Evolutionary conservation across 2,113 vertebrate species (phyloP).

Genomic region (Ameiurus melas): DNA sequence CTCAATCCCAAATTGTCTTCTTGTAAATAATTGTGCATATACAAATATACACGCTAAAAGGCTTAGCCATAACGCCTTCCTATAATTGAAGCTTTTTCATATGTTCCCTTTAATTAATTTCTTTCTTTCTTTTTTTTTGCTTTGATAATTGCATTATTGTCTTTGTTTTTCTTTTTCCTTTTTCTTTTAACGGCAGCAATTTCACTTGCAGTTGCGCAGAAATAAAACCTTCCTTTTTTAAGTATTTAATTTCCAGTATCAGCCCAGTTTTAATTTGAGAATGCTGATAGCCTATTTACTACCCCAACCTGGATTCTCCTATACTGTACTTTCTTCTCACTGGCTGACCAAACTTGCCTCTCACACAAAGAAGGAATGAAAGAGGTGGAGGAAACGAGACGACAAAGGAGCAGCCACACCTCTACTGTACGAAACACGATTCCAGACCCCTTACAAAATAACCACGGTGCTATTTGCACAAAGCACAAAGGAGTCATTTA

Average conservation of each 20-base stretch:
- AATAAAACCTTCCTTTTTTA: neutral
- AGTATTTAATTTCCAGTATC: neutral
- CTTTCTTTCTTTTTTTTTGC: neutral
- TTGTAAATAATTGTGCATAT: neutral
- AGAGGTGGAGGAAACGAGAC: constrained; percentile 6
- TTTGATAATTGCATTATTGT: neutral
- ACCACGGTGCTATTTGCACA: constrained; percentile 63
- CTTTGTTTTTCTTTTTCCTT: neutral
- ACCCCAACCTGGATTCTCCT: neutral
- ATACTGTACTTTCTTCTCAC: neutral
- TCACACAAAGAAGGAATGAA: constrained; percentile 21
- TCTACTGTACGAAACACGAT: constrained; percentile 61
- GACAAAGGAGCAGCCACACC: constrained; percentile 47
- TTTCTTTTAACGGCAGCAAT: neutral
- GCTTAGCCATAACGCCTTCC: too few species aligned
- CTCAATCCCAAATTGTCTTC: neutral
- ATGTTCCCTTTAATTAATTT: too few species aligned
- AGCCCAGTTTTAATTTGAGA: neutral
- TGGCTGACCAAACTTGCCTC: constrained; percentile 15
- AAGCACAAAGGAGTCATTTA: constrained; percentile 70
- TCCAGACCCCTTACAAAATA: constrained; percentile 62
- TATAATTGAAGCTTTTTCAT: neutral
- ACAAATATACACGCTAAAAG: too few species aligned
- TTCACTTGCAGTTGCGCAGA: neutral
- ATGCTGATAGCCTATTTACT: neutral